Evolutionary conservation across 2,888 invertebrate genomes (phyloP), one percentile per base, ranked within the genome.

Genomic region (Tenthredo notha): DNA sequence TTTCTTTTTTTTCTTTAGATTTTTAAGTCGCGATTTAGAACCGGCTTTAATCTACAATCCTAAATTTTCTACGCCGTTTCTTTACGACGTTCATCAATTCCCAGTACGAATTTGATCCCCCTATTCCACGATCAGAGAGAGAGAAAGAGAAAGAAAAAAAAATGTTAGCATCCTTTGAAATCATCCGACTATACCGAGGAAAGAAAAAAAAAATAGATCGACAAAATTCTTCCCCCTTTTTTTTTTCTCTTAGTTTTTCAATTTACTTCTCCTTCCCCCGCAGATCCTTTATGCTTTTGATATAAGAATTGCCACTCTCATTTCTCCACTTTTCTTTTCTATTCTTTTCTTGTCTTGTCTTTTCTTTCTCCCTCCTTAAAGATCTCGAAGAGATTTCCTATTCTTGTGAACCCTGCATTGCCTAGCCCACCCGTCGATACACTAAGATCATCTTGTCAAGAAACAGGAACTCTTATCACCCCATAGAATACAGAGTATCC

Each of bases 401-500:
- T 43, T 74, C 72, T 74, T 21, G 43, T 74, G 0, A 43, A 74
- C 6, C 40, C 18, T 43, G n/a, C 21, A 25, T 21, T 3, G 43
- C 4, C 47, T 21, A 21, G 10, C 21, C 72, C 72, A 74, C 72
- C 72, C 72, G 40, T 37, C 40, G 72, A 74, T 40, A 5, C 70
- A 0, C 18, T 9, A 0, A 70, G 70, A 70, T 70, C n/a, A 74
- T 43, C 72, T 40, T 12, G 21, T 43, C 72, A 21, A 43, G 40
- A 74, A 74, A 74, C 40, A 40, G 21, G 40, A 67, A 33, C 67
- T 18, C 29, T 33, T 2, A 67, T 67, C 18, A 67, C 67, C 67
- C 33, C 67, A 67, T 67, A 67, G 67, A 67, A 67, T 67, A 67
- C 29, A 33, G 15, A 67, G 67, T 67, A 33, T 33, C 25, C 33